phyloP scores from a whole-genome alignment of 2,113 vertebrate species.

The Leptobrachium leishanense region DNA sequence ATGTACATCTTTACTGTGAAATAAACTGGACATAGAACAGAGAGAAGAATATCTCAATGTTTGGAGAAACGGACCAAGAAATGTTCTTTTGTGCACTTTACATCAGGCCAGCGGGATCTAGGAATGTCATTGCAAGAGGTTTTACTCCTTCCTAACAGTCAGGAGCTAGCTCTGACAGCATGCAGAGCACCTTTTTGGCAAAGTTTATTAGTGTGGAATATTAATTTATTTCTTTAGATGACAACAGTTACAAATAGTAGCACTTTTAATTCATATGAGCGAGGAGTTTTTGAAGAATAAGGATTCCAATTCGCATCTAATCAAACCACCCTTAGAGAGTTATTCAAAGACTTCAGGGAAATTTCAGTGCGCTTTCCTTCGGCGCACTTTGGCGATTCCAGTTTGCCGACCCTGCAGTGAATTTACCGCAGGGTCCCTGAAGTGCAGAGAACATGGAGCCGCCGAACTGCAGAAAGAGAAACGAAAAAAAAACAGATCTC shows the following conservation, averaged over 20 bases:
- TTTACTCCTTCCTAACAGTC: conserved; percentile 32
- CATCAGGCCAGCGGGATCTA: conserved; percentile 38
- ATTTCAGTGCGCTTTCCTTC: too few species aligned
- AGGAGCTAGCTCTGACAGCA: conserved; percentile 39
- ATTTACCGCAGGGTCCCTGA: too few species aligned
- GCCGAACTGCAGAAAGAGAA: too few species aligned
- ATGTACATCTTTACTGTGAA: conserved; percentile 26
- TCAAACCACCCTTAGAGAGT: too few species aligned
- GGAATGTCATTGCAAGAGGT: conserved; percentile 39
- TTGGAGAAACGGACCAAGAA: conserved; percentile 19
- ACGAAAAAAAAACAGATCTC: too few species aligned
- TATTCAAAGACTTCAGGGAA: too few species aligned
- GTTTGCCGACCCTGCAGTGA: too few species aligned
- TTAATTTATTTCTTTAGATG: conserved; percentile 21
- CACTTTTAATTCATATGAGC: neutral
- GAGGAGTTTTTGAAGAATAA: too few species aligned
- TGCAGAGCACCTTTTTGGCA: conserved; percentile 42
- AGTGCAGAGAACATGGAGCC: too few species aligned
- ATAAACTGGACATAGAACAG: conserved; percentile 34
- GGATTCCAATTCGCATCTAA: too few species aligned
- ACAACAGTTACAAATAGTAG: conserved; percentile 19
- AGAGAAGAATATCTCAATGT: conserved; percentile 33
- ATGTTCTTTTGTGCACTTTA: conserved; percentile 39
- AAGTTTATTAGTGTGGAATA: conserved; percentile 8
- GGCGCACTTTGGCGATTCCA: too few species aligned